Percentiles rank a stretch among this genome's conserved stretches.
phyloP scores from a whole-genome alignment of 2,797 vertebrate species.

The Cynodonichthys magdalenae region DNA sequence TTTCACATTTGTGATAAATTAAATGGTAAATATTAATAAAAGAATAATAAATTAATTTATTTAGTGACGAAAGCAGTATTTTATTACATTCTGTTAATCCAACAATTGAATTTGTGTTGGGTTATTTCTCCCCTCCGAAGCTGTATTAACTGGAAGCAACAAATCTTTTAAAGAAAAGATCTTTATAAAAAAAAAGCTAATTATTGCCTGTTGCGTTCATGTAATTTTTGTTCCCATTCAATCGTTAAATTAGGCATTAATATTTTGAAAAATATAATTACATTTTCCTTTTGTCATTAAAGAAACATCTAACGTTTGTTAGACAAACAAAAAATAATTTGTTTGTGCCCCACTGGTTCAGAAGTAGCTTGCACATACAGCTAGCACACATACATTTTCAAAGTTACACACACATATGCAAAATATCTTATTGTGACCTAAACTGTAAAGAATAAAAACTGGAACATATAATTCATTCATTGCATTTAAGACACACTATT shows the following conservation, averaged over 20 bases:
- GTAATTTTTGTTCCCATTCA: slow-evolving; percentile 50
- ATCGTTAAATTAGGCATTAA: slow-evolving; percentile 61
- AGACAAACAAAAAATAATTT: slow-evolving; percentile 53
- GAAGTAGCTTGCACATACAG: slow-evolving; percentile 33
- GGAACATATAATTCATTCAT: slow-evolving; percentile 57
- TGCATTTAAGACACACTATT: slow-evolving; percentile 47
- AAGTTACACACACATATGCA: slow-evolving; percentile 52
- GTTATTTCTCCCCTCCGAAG: slow-evolving; percentile 44
- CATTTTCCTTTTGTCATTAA: slow-evolving; percentile 65
- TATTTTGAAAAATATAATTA: slow-evolving; percentile 66
- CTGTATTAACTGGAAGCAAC: slow-evolving; percentile 42
- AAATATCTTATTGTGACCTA: slow-evolving; percentile 51
- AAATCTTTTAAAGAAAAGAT: slow-evolving; percentile 31
- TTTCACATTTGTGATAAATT: too few relatives aligned
- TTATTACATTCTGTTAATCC: neutral
- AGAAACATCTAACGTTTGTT: slow-evolving; percentile 67
- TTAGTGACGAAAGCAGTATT: neutral
- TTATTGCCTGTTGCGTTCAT: slow-evolving; percentile 54
- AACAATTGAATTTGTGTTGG: slow-evolving; percentile 38
- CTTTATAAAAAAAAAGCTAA: slow-evolving; percentile 47
- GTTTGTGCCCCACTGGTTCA: slow-evolving; percentile 17
- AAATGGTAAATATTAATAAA: too few relatives aligned
- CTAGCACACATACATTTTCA: slow-evolving; percentile 56
- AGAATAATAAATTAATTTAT: too few relatives aligned
- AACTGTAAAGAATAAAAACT: slow-evolving; percentile 47